Base-by-base conservation (phyloP, 2,888 invertebrate genomes). In the Spilosoma lubricipeda region DNA sequence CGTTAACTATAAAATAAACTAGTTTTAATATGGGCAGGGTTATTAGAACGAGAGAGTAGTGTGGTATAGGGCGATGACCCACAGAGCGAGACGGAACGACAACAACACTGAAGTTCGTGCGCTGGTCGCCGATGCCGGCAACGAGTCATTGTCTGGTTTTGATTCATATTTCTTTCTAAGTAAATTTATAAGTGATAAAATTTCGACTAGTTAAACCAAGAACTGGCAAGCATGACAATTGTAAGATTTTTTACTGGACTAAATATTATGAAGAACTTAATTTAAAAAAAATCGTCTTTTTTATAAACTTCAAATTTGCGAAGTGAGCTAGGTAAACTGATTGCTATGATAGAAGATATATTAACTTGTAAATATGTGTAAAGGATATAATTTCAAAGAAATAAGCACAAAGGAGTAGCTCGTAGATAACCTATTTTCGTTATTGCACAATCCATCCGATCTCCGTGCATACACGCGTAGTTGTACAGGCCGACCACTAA, bases 31-130 rank as follows among this genome's bases (percentile, higher is more conserved):
- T 90, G 88, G 86, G 90, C 89, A 90, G 94, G 93, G 93, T 93
- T 94, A 94, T 93, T 93, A 93, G 93, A 93, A 92, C 91, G 92
- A 91, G 93, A 93, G 93, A 94, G 91, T 88, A 86, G 91, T 89
- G 91, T 89, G 88, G 86, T 89, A 89, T 86, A 89, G 94, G 94
- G 90, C 95, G 92, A 93, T 95, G 95, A 95, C 95, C 95, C 84
- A 89, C 82, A 93, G 95, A 93, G 93, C 86, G 95, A 93, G 95
- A 95, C 90, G 83, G 95, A 94, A 86, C 90, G 93, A 95, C 95
- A 95, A 95, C 95, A 95, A 94, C 90, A 83, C 89, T 94, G 95
- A 95, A 95, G 94, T 95, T 95, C 90, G 94, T 90, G 91, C 93
- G 90, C 80, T 87, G 81, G 68, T 69, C 70, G 77, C 74, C 73